Evolutionary conservation across 2,888 invertebrate species (phyloP), one percentile per base, ranked within the genome.

Genomic region (Andrena hattorfiana): DNA sequence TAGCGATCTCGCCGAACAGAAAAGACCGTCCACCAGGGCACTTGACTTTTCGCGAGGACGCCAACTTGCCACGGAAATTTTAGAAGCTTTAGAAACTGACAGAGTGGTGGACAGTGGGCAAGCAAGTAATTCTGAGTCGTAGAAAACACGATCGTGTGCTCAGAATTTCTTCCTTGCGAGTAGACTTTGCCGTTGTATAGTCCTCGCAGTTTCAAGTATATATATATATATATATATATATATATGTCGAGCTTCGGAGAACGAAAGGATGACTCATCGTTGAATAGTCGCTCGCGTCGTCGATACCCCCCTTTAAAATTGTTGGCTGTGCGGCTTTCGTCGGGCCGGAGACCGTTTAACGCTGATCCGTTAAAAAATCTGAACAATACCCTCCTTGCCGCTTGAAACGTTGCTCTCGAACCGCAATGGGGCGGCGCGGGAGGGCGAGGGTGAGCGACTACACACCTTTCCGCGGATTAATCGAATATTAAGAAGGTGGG

Each of bases 301-400:
- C 69, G 16, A 30, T 10, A 32, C 16, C 35, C 35, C 4, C 7
- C 20, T 64, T 76, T 54, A 42, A 56, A 62, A 30, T 35, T 51
- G 49, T 23, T 16, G 42, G n/a, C 20, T 35, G 32, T 23, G 28
- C 30, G 6, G 32, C 20, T 10, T 51, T 42, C 35, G 1, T 2
- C 4, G 13, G 32, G 42, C 49, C 16, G 2, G 32, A 54, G 59
- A 59, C 26, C 13, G 48, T 56, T 73, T 67, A 67, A 75, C 63
- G 81, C 71, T 76, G 81, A 81, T 72, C 26, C 51, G n/a, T 63
- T 63, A n/a, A 26, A 70, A 68, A 32, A 10, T 51, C 30, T 49
- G 73, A 74, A 78, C 81, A 54, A 62, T 48, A 62, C 62, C 28
- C 32, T 70, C 13, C 49, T 49, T 7, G 26, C 32, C 56, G 16